Conservation (phyloP, 92 coral and sea anemone species). For the Bergia sp. region DNA sequence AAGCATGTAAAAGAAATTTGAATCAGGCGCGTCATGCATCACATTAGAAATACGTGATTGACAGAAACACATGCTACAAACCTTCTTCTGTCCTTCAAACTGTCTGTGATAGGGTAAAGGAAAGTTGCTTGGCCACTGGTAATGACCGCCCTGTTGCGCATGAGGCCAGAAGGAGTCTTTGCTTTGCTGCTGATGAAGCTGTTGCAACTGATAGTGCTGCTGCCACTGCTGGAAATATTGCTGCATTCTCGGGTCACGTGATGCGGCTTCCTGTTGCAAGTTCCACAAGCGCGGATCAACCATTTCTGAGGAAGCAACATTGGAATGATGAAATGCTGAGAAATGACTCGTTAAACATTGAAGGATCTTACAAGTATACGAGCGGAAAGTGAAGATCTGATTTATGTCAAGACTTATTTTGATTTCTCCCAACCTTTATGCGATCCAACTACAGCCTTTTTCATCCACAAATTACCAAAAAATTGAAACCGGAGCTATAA, state of each 20-base stretch:
- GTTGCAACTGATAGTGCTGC: conserved; percentile 66
- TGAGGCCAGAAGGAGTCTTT: conserved; percentile 36
- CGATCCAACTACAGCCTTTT: too few species aligned
- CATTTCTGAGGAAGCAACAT: conserved; percentile 2
- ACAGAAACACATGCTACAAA: neutral
- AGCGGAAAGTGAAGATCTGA: too few species aligned
- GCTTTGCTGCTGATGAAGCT: conserved; percentile 66
- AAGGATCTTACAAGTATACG: neutral
- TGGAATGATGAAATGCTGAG: neutral
- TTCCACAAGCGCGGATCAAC: conserved; percentile 36
- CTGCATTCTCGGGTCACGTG: conserved; percentile 75
- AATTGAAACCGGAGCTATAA: too few species aligned
- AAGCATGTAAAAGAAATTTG: too few species aligned
- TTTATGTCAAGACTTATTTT: too few species aligned
- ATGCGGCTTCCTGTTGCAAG: conserved; percentile 30
- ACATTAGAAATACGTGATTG: too few species aligned
- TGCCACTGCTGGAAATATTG: conserved; percentile 62
- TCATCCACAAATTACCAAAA: too few species aligned
- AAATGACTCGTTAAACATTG: too few species aligned
- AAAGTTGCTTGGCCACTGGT: conserved; percentile 29
- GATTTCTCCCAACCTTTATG: too few species aligned
- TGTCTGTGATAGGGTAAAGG: conserved; percentile 34
- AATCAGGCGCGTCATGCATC: neutral
- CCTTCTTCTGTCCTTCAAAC: conserved; percentile 38
- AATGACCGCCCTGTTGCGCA: conserved; percentile 41